Conservation (phyloP, 2,113 vertebrate species). For the Rhea pennata region DNA sequence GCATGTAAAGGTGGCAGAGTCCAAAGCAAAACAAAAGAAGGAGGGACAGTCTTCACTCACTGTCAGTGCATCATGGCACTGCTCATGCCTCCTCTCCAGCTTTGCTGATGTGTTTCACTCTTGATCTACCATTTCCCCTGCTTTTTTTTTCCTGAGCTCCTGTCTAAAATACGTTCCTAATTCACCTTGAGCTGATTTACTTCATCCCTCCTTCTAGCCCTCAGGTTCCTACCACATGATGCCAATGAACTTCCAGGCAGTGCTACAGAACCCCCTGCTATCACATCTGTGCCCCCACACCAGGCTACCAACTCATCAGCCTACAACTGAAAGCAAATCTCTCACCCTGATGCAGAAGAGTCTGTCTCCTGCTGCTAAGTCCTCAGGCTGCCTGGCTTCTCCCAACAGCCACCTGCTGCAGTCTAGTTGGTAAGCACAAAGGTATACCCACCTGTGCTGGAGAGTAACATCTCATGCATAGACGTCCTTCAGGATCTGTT, state of each 20-base stretch:
- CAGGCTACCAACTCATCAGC: neutral
- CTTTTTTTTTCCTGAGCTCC: slow-evolving; percentile 11
- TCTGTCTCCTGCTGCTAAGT: neutral
- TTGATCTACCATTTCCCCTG: neutral
- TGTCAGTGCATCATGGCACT: neutral
- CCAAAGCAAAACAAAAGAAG: neutral
- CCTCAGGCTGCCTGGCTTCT: slow-evolving; percentile 10
- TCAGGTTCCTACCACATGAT: slow-evolving; percentile 3
- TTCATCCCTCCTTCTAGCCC: slow-evolving; percentile 9
- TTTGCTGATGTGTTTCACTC: slow-evolving; percentile 12
- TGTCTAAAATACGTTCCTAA: slow-evolving; percentile 25
- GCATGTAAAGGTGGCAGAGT: slow-evolving; percentile 39
- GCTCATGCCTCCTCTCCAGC: neutral
- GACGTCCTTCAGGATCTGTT: slow-evolving; percentile 69
- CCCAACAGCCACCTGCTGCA: slow-evolving; percentile 9
- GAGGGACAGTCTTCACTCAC: slow-evolving; percentile 35
- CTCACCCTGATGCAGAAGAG: neutral
- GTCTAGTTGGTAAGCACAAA: slow-evolving; percentile 17
- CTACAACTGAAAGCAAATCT: slow-evolving; percentile 14
- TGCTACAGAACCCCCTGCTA: neutral
- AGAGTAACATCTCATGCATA: slow-evolving; percentile 85
- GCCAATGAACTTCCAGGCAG: neutral
- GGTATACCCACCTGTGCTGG: slow-evolving; percentile 89
- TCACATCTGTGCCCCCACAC: neutral
- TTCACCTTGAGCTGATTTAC: slow-evolving; percentile 5